Percentiles rank a stretch among this genome's conserved stretches.
Conservation (phyloP, 2,113 vertebrate species). For the Clarias gariepinus region DNA sequence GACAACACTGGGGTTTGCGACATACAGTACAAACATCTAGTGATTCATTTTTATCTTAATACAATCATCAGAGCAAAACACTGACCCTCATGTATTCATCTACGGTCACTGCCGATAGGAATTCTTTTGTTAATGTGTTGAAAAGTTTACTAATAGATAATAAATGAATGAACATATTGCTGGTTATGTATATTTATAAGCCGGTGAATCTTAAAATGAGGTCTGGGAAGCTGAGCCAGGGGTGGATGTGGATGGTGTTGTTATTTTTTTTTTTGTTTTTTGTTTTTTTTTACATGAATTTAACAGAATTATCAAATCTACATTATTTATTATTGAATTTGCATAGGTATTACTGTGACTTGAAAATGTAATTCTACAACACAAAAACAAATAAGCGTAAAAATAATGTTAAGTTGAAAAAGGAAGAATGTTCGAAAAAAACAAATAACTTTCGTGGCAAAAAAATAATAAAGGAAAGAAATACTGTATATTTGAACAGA, state of each 20-base stretch:
- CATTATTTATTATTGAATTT: neutral
- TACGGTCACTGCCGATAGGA: neutral
- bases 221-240: neutral
- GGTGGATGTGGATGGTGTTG: neutral
- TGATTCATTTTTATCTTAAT: neutral
- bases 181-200: neutral
- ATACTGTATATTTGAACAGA: neutral
- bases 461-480: neutral
- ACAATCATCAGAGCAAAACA: neutral
- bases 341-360: neutral
- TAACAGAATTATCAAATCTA: neutral
- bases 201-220: neutral
- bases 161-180: neutral
- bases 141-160: neutral
- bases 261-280: neutral
- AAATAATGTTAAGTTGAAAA: neutral
- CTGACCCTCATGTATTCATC: neutral
- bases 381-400: neutral
- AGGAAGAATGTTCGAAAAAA: neutral
- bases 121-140: neutral
- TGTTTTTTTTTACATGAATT: neutral
- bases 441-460: neutral
- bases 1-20: neutral
- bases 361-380: neutral
- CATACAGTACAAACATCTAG: neutral